These are phyloP conservation scores for Diploptera punctata DNA, from an alignment of 2,888 invertebrate species.

Conservation along the genomic window DNA sequence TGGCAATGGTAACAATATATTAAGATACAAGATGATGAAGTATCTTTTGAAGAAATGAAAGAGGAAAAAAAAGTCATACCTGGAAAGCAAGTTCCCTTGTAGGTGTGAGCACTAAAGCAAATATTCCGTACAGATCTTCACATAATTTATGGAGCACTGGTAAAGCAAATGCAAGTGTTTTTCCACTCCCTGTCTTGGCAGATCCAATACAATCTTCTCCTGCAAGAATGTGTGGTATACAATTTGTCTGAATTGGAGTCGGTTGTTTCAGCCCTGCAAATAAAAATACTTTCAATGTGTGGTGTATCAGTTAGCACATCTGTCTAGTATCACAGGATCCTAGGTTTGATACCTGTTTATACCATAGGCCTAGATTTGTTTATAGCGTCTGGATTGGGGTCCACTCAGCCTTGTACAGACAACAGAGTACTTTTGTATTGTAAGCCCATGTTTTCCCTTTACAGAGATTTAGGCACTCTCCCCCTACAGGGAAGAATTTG, in stretches of 20 bases:
- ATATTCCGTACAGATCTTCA: constrained; percentile 96
- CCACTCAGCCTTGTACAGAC: not conserved
- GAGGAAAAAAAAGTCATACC: constrained; percentile 52
- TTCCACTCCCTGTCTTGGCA: constrained; percentile 97
- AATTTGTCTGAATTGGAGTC: constrained; percentile 82
- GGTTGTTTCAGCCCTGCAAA: constrained; percentile 76
- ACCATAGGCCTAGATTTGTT: not conserved
- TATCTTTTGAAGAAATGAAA: too few species aligned
- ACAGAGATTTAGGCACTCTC: too few species aligned
- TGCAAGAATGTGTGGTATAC: constrained; percentile 76
- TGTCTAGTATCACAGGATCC: not conserved
- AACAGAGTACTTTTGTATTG: too few species aligned
- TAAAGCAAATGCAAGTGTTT: constrained; percentile 96
- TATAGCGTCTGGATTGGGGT: not conserved
- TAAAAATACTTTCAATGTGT: not conserved
- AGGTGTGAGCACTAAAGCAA: constrained; percentile 92
- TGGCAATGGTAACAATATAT: too few species aligned
- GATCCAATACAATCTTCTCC: constrained; percentile 94
- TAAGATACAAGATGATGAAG: too few species aligned
- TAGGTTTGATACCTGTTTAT: too few species aligned
- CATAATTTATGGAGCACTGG: constrained; percentile 91
- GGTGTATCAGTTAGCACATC: not conserved
- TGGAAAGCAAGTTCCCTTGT: constrained; percentile 92
- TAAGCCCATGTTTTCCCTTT: too few species aligned
- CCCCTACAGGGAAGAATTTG: too few species aligned